Evolutionary conservation across 2,113 vertebrate genomes (phyloP).

Genomic region (Macroglossus sobrinus): DNA sequence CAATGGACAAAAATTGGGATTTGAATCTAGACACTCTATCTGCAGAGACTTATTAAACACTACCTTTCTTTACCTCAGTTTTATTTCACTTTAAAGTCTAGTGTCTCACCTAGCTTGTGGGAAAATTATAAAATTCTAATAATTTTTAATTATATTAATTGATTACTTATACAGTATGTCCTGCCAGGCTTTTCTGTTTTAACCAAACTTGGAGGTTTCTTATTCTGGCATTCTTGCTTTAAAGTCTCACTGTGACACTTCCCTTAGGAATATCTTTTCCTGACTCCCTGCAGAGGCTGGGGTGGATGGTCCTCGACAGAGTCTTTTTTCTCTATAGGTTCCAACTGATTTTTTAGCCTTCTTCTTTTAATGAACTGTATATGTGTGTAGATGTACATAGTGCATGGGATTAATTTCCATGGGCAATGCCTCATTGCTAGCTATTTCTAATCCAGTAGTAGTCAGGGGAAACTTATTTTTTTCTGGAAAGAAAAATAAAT

Average conservation of each 20-base stretch:
- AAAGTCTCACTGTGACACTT: not conserved
- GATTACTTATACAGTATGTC: not conserved
- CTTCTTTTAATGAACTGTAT: not conserved
- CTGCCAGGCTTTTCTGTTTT: not conserved
- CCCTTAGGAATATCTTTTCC: not conserved
- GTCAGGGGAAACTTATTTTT: not conserved
- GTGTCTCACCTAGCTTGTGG: not conserved
- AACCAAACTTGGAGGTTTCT: not conserved
- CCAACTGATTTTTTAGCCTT: not conserved
- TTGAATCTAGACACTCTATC: not conserved
- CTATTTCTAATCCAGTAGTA: not conserved
- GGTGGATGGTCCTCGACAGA: not conserved
- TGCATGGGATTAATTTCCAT: not conserved
- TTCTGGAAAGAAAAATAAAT: not conserved
- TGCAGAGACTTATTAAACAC: not conserved
- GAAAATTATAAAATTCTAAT: not conserved
- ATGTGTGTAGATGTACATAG: not conserved
- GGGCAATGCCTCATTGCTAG: not conserved
- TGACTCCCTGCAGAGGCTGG: not conserved
- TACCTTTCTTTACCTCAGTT: not conserved
- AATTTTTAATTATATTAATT: not conserved
- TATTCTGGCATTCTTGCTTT: not conserved
- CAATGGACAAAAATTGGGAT: not conserved
- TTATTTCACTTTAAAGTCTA: not conserved
- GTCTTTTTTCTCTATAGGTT: not conserved